phyloP scores from a whole-genome alignment of 2,797 vertebrate species.

The Arrhamphus sclerolepis region DNA sequence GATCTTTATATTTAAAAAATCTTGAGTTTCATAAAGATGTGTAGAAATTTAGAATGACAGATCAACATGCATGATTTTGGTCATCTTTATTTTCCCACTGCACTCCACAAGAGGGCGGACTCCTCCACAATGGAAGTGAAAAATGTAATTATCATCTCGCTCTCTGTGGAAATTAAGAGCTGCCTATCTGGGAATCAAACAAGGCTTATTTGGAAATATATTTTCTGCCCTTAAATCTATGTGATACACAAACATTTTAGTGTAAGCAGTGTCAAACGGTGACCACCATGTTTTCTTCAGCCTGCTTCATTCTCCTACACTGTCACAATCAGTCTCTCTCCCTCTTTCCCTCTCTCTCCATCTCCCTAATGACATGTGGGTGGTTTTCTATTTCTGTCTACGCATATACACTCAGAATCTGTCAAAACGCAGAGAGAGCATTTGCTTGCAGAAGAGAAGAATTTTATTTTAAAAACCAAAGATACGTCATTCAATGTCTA shows the following conservation, averaged over 20 bases:
- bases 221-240: constrained; percentile 6
- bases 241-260: constrained; percentile 20
- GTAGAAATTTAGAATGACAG: too few relatives aligned
- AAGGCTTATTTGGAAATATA: constrained; percentile 2
- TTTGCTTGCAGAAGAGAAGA: constrained; percentile 59
- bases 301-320: constrained; percentile 60
- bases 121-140: constrained; percentile 54
- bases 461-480: constrained; percentile 68
- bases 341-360: constrained; percentile 67
- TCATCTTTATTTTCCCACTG: constrained; percentile 6
- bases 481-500: constrained; percentile 59
- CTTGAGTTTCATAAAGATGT: too few relatives aligned
- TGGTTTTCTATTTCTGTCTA: constrained; percentile 83
- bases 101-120: constrained; percentile 68
- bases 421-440: constrained; percentile 58
- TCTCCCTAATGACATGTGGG: constrained; percentile 84
- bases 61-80: too few relatives aligned
- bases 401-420: constrained; percentile 70
- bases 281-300: constrained; percentile 62
- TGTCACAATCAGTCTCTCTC: constrained; percentile 65
- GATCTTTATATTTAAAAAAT: too few relatives aligned
- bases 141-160: constrained; percentile 38
- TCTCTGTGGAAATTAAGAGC: constrained; percentile 40
- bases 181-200: background rate
- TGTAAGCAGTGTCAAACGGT: constrained; percentile 46